Conservation (phyloP, 2,797 vertebrate species). For the Sphaeramia orbicularis region DNA sequence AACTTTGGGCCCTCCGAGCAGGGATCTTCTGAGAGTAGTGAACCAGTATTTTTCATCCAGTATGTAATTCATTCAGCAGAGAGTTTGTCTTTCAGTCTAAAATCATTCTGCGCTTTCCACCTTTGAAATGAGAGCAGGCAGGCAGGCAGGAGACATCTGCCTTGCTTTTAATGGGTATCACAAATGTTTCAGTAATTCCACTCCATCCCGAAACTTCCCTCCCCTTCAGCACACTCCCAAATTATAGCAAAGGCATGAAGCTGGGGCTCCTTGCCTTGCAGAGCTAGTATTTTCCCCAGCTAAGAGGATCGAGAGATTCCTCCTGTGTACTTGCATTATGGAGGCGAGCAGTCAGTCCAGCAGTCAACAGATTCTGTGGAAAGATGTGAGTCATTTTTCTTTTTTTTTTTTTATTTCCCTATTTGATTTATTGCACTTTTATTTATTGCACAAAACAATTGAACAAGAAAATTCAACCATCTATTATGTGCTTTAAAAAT, state of each 20-base stretch:
- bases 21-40: conserved; percentile 17
- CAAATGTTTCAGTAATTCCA: conserved; percentile 83
- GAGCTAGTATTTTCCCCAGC: conserved; percentile 63
- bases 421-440: conserved; percentile 28
- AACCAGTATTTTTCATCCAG: conserved; percentile 43
- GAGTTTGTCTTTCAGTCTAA: conserved; percentile 46
- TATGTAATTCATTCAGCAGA: conserved; percentile 62
- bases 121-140: conserved; percentile 65
- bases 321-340: conserved; percentile 78
- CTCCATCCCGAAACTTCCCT: conserved; percentile 81
- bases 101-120: conserved; percentile 52
- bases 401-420: background rate
- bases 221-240: conserved; percentile 80
- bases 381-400: conserved; percentile 85
- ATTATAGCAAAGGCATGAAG: conserved; percentile 78
- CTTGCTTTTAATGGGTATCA: conserved; percentile 76
- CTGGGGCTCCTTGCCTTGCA: conserved; percentile 64
- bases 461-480: background rate
- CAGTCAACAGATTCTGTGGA: conserved; percentile 84
- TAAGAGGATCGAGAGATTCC: conserved; percentile 69
- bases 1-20: conserved; percentile 27
- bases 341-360: conserved; percentile 76
- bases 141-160: conserved; percentile 73
- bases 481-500: conserved; percentile 4
- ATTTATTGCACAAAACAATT: conserved; percentile 3